Evolutionary conservation across 2,888 invertebrate genomes (phyloP).

Genomic region (Cetonia aurata): DNA sequence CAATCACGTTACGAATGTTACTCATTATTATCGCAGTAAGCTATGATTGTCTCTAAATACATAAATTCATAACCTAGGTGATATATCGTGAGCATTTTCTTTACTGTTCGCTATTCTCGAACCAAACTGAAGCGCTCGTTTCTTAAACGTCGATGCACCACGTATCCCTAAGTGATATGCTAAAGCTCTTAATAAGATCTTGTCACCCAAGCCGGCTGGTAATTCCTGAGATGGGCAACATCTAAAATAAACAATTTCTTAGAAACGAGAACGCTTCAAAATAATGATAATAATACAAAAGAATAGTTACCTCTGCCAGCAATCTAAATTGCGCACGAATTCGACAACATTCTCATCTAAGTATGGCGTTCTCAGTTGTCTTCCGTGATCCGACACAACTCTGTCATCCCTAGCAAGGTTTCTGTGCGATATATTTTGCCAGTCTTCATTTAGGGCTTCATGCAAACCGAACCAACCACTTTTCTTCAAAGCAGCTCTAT

Average conservation of each 20-base stretch:
- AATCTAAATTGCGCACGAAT: slow-evolving; percentile 74
- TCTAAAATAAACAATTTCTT: slow-evolving; percentile 51
- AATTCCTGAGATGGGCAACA: slow-evolving; percentile 66
- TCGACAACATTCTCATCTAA: slow-evolving; percentile 79
- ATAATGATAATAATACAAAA: not conserved
- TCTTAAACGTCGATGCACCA: slow-evolving; percentile 79
- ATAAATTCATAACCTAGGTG: slow-evolving; percentile 62
- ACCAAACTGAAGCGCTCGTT: slow-evolving; percentile 97
- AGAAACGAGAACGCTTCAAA: not conserved
- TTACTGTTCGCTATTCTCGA: slow-evolving; percentile 93
- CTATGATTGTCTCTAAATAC: too few species aligned
- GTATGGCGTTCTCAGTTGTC: slow-evolving; percentile 85
- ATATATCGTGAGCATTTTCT: slow-evolving; percentile 87
- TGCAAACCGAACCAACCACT: slow-evolving; percentile 69
- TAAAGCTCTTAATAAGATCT: slow-evolving; percentile 83
- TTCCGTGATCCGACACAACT: slow-evolving; percentile 89
- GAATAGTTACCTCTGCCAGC: slow-evolving; percentile 75
- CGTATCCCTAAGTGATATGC: slow-evolving; percentile 77
- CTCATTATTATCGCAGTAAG: too few species aligned
- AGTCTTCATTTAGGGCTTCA: slow-evolving; percentile 76
- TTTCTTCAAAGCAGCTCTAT: slow-evolving; percentile 79
- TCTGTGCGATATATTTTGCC: slow-evolving; percentile 86
- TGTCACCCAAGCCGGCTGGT: slow-evolving; percentile 91
- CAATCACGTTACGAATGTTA: too few species aligned
- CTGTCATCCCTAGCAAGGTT: slow-evolving; percentile 97